Evolutionary conservation across 1,140 invertebrate species (phyloP), one percentile per base, ranked within the genome.

Genomic region (Bombyx mandarina): DNA sequence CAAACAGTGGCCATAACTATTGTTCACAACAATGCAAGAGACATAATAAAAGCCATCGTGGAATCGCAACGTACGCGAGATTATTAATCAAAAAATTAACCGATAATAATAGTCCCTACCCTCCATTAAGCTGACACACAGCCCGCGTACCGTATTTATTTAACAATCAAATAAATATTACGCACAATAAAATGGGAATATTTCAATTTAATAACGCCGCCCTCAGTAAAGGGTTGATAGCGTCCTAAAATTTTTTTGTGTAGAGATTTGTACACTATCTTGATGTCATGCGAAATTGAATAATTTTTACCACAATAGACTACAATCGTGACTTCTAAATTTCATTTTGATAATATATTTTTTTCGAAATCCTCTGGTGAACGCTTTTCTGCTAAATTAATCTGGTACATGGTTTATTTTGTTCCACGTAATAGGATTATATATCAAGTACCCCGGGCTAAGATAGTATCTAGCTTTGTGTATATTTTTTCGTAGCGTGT

Each of bases 111-210:
- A 56, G 66, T 51, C 57, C 12, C 62, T 74, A 70, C 71, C 78
- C 81, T 70, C 78, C 72, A 78, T 81, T 85, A 78, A 74, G 75
- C 71, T 69, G 62, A 82, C 79, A 85, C 82, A 82, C 76, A 63
- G 69, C 77, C 69, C 69, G 77, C 80, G 78, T 84, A 80, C 82
- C 84, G 68, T 87, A 82, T 85, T 85, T 87, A 87, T 87, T 87
- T 83, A 79, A 87, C 82, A 87, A 87, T 87, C 83, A 85, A 85
- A 87, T 84, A 87, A 87, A 87, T 87, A 87, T 87, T 85, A 87
- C 80, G 74, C 66, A 82, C 73, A 82, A 85, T 87, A 87, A 87
- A 87, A 85, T 82, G 78, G 73, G 81, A 87, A 87, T 87, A 87
- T 87, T 85, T 87, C 83, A 87, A 85, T 87, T 84, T 82, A 79